phyloP scores from a whole-genome alignment of 2,113 vertebrate species.

The Dromas ardeola region DNA sequence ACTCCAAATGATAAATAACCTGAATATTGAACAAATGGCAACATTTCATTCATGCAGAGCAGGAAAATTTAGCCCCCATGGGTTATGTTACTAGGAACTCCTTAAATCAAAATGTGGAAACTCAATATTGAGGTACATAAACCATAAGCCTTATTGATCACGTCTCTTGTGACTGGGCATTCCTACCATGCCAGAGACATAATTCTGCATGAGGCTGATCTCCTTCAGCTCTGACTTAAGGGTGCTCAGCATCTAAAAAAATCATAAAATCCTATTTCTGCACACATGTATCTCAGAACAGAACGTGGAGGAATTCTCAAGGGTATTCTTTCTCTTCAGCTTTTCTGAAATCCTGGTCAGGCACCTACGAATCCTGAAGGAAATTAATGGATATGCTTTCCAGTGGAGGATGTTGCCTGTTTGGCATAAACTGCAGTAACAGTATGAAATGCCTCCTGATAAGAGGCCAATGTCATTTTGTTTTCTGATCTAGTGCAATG shows the following conservation, averaged over 20 bases:
- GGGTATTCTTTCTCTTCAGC: background rate
- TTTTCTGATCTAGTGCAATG: background rate
- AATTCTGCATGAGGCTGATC: background rate
- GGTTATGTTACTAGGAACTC: conserved; percentile 27
- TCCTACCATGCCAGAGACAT: background rate
- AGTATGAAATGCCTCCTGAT: background rate
- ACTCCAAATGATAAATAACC: conserved; percentile 34
- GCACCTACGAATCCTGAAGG: background rate
- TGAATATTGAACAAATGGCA: conserved; percentile 41
- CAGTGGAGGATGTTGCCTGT: background rate
- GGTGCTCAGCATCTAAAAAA: background rate
- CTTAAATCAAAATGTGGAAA: conserved; percentile 58
- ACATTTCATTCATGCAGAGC: conserved; percentile 27
- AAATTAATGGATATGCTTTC: conserved; percentile 6
- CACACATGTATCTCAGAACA: background rate
- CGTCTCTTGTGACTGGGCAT: background rate
- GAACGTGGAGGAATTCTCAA: background rate
- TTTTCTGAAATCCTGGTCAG: background rate
- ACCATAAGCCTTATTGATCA: conserved; percentile 52
- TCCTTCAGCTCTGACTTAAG: background rate
- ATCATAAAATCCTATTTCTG: background rate
- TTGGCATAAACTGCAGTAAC: background rate
- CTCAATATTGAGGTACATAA: conserved; percentile 54
- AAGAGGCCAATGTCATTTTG: background rate
- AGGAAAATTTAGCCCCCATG: conserved; percentile 21